Evolutionary conservation across 2,113 vertebrate species (phyloP).

Genomic region (Gnathonemus longibarbis): DNA sequence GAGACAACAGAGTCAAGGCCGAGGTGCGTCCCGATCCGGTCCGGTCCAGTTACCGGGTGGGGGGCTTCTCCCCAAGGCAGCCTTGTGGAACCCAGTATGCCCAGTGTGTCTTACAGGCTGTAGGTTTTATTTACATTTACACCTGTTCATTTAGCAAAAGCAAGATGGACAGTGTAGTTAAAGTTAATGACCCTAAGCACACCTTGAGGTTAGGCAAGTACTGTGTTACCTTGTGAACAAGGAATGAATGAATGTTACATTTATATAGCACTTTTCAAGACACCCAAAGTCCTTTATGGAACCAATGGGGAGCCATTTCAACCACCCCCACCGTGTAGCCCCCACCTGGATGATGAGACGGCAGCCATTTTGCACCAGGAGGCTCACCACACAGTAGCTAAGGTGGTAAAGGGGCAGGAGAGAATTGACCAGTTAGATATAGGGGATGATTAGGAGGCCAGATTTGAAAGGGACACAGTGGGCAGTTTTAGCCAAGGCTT

Average conservation of each 20-base stretch:
- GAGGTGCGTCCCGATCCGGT: conserved; percentile 55
- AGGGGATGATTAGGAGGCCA: not conserved
- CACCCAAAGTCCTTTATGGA: not conserved
- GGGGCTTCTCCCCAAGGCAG: not conserved
- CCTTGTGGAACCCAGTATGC: not conserved
- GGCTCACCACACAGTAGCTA: not conserved
- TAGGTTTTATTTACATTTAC: not conserved
- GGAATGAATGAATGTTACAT: not conserved
- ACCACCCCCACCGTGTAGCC: not conserved
- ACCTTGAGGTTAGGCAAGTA: not conserved
- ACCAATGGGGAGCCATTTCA: not conserved
- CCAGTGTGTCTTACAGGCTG: not conserved
- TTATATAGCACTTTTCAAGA: not conserved
- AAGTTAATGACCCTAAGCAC: not conserved
- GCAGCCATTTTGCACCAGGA: not conserved
- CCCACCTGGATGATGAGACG: not conserved
- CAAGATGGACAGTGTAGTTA: no score
- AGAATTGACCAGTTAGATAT: not conserved
- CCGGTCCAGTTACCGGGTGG: not conserved
- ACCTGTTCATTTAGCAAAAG: not conserved
- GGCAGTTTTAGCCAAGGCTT: not conserved
- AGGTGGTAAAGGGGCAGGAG: not conserved
- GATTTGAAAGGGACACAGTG: not conserved
- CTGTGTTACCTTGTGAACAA: not conserved
- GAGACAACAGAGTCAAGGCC: conserved; percentile 86